These are phyloP conservation scores for Sycophaga agraensis DNA, from an alignment of 1,140 invertebrate species.

Conservation along the genomic window DNA sequence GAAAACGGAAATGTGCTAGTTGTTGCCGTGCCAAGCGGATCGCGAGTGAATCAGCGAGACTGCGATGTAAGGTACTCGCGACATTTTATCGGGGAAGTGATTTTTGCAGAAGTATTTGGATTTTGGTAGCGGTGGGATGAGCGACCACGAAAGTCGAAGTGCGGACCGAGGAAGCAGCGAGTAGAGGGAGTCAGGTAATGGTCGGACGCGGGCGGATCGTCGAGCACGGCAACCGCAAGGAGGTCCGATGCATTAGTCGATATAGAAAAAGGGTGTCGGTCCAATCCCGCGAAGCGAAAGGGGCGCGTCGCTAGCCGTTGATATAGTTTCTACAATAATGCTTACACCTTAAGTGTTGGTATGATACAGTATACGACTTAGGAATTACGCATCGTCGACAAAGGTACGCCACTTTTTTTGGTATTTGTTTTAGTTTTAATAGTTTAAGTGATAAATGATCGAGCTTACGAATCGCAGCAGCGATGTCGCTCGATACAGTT, in stretches of 20 bases:
- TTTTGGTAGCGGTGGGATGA: too few relatives aligned
- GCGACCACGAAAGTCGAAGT: too few relatives aligned
- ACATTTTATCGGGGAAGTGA: neutral
- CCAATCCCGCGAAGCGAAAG: slow-evolving; percentile 27
- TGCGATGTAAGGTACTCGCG: neutral
- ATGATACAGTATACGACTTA: slow-evolving; percentile 54
- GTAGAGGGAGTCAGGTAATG: too few relatives aligned
- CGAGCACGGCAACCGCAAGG: too few relatives aligned
- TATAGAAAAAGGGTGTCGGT: slow-evolving; percentile 2
- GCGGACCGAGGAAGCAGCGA: too few relatives aligned
- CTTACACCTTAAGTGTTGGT: slow-evolving; percentile 47
- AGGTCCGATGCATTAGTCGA: too few relatives aligned
- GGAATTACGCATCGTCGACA: slow-evolving; percentile 47
- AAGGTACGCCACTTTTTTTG: slow-evolving; percentile 33
- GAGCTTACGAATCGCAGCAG: too few relatives aligned
- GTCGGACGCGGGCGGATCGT: too few relatives aligned
- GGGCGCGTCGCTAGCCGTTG: slow-evolving; percentile 36
- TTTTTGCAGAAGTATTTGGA: too few relatives aligned
- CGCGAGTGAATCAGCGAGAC: neutral
- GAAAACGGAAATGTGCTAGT: neutral
- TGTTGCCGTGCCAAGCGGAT: neutral
- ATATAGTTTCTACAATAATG: slow-evolving; percentile 43
- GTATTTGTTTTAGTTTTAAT: neutral
- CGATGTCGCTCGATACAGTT: too few relatives aligned
- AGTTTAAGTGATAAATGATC: too few relatives aligned